These are phyloP conservation scores for Petrolisthes manimaculis DNA, from an alignment of 2,888 invertebrate species.

Conservation along the genomic window DNA sequence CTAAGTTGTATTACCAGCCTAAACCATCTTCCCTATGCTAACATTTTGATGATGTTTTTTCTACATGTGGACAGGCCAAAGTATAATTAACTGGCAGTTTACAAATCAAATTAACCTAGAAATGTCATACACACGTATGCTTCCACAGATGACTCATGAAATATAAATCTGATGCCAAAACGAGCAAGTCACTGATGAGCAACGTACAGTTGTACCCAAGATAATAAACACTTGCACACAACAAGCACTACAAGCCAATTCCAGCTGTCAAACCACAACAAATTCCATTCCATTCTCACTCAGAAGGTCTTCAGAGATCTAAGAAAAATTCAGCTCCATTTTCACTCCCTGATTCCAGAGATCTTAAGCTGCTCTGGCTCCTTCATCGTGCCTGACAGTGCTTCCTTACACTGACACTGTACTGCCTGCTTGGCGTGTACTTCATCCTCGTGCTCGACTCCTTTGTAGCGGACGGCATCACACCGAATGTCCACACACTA, in stretches of 20 bases:
- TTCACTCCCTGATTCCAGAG: conserved; percentile 21
- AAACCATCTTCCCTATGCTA: conserved; percentile 55
- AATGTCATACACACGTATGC: conserved; percentile 46
- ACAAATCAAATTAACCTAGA: conserved; percentile 48
- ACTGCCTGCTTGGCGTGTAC: neutral
- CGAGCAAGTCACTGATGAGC: conserved; percentile 45
- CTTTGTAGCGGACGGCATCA: neutral
- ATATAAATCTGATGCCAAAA: conserved; percentile 37
- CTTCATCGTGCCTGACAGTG: conserved; percentile 26
- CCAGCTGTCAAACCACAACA: conserved; percentile 4
- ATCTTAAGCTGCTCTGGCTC: neutral
- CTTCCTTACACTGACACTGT: conserved; percentile 34
- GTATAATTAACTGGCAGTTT: conserved; percentile 40
- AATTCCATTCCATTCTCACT: neutral
- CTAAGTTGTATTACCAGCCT: conserved; percentile 51
- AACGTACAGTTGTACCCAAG: conserved; percentile 44
- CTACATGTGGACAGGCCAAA: conserved; percentile 31
- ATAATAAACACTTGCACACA: conserved; percentile 42
- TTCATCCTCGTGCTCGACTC: neutral
- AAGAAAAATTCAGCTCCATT: conserved; percentile 11
- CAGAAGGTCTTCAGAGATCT: neutral
- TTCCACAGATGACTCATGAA: conserved; percentile 39
- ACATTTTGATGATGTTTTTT: conserved; percentile 39
- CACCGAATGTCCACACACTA: neutral
- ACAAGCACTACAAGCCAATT: conserved; percentile 38